Evolutionary conservation across 1,140 invertebrate species (phyloP), one percentile per base, ranked within the genome.

Genomic region (Nylanderia fulva): DNA sequence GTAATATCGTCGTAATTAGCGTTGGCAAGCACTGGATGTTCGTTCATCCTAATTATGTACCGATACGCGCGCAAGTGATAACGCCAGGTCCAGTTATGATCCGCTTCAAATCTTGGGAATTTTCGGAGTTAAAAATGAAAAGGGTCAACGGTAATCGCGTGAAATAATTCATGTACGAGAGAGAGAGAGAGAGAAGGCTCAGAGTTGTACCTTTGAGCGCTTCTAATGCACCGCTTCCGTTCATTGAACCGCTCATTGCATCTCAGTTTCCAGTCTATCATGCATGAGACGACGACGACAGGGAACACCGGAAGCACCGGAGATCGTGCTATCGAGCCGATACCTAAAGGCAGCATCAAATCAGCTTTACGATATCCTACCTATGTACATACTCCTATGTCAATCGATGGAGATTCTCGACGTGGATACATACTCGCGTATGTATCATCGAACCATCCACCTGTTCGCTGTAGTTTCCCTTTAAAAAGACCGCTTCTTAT

Each of bases 1-100:
- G 89, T 92, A 92, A 91, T 92, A 91, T 91, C 88, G 1, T 76
- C 77, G 86, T 92, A 92, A 93, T 92, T 91, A 92, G 84, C 87
- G 88, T 83, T 74, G 86, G 83, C 85, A 86, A 87, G 87, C 72
- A 52, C 45, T 48, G 21, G 36, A 24, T 29, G 66, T 7, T 21
- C 18, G 18, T 58, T 52, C 33, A 15, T 18, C 11, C 11, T 21
- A 33, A 27, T 56, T 77, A 72, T 79, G 60, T 56, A 72, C 85
- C 74, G 54, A 88, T 88, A 74, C n/a, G 7, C 58, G 45, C 21
- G 33, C 56, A 42, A 76, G 42, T 85, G 75, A 88, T 84, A 84
- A 84, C 61, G 69, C 29, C 24, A 4, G 2, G 7, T 4, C 21
- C 15, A 15, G 11, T 15, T 15, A 18, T 76, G 69, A 27, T 68